These are phyloP conservation scores for Drosophila formosana DNA, from an alignment of 2,888 invertebrate genomes.

Conservation along the genomic window DNA sequence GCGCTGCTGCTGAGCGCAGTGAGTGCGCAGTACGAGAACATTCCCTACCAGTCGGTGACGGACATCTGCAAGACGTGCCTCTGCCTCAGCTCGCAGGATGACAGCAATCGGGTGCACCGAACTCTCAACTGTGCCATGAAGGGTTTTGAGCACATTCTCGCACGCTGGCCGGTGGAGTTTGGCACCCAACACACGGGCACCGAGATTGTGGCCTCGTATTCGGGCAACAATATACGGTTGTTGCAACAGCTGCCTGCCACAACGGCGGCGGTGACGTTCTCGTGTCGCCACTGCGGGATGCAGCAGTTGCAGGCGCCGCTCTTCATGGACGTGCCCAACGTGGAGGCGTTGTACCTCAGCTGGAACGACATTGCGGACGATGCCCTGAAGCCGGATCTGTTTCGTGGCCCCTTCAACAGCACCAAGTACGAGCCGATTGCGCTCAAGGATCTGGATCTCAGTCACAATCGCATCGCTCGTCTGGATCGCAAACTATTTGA, in stretches of 20 bases:
- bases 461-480: slow-evolving; percentile 88
- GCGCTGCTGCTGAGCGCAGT: slow-evolving; percentile 28
- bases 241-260: slow-evolving; percentile 84
- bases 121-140: slow-evolving; percentile 80
- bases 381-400: slow-evolving; percentile 88
- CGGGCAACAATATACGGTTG: slow-evolving; percentile 79
- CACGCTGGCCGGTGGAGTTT: slow-evolving; percentile 83
- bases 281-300: slow-evolving; percentile 83
- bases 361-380: slow-evolving; percentile 85
- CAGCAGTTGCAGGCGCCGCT: slow-evolving; percentile 80
- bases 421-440: slow-evolving; percentile 87
- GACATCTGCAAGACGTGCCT: slow-evolving; percentile 82
- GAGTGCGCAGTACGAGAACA: slow-evolving; percentile 77
- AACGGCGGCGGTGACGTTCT: slow-evolving; percentile 79
- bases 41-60: slow-evolving; percentile 81
- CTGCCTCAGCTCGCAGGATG: slow-evolving; percentile 76
- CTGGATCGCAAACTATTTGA: slow-evolving; percentile 88
- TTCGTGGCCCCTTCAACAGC: slow-evolving; percentile 88
- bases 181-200: slow-evolving; percentile 75
- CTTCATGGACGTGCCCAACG: slow-evolving; percentile 84
- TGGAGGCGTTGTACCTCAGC: slow-evolving; percentile 83
- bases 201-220: slow-evolving; percentile 82
- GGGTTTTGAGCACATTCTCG: slow-evolving; percentile 82
- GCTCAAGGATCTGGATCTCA: slow-evolving; percentile 87
- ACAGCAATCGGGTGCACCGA: slow-evolving; percentile 64